Evolutionary conservation across 2,888 invertebrate genomes (phyloP), one percentile per base, ranked within the genome.

Genomic region (Lobophora halterata): DNA sequence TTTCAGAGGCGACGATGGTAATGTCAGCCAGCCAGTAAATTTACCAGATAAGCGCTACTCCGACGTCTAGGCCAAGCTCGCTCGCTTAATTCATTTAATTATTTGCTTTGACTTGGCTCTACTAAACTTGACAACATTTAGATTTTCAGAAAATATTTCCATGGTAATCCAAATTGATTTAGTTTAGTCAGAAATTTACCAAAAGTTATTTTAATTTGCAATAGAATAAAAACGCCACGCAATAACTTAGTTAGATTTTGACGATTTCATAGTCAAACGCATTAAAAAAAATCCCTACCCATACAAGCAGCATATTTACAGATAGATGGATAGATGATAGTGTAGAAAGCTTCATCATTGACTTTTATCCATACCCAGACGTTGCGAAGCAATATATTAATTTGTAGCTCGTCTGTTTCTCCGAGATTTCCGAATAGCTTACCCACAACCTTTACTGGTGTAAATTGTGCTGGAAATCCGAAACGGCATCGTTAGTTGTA

Each of bases 381-480:
- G 18, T 32, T 27, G 60, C 58, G 59, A 68, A 70, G 60, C 60
- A 58, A 64, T 65, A 74, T 75, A 75, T 72, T 76, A 76, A 79
- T 76, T 70, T 65, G 64, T 65, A 60, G 64, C 64, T 72, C 70
- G 64, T 74, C 69, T 71, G 77, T 74, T 73, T 69, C 62, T 49
- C 71, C 44, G 75, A 74, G 75, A 76, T 77, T 77, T 74, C 68
- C 71, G 66, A 62, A 70, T 67, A 57, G 60, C 67, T 68, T 55
- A 51, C 59, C 58, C 49, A 55, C 54, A 58, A 60, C 70, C 65
- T 65, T 57, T 61, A 58, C 62, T 59, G 69, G 79, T 77, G 81
- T 83, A 85, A 86, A 82, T 85, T 81, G 77, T 75, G 71, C 75
- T 79, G 60, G 82, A 80, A 82, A 83, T 80, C 75, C 77, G 79